phyloP scores from a whole-genome alignment of 2,113 vertebrate species.

The Rhinogobius similis region DNA sequence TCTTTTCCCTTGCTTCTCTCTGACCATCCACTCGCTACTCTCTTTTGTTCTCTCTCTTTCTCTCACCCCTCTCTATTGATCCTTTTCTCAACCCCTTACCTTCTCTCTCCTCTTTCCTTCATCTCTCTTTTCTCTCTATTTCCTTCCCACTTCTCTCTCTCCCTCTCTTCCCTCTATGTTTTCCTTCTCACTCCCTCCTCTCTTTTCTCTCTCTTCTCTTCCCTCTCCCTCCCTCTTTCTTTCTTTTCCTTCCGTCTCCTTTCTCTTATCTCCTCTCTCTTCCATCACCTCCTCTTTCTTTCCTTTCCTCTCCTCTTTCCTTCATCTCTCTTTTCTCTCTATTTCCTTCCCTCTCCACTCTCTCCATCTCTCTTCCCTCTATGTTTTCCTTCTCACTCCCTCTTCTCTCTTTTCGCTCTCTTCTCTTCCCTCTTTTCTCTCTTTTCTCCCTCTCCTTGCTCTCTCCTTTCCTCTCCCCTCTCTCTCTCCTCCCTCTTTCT shows the following conservation, averaged over 20 bases:
- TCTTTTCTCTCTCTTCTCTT: not conserved
- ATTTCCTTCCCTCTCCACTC: not conserved
- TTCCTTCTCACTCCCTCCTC: too few species aligned
- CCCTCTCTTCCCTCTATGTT: too few species aligned
- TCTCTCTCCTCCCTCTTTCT: not conserved
- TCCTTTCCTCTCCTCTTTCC: not conserved
- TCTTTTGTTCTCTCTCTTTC: not conserved
- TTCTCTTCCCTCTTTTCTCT: not conserved
- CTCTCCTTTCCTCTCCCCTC: too few species aligned
- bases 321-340: not conserved
- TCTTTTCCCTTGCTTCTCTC: too few species aligned
- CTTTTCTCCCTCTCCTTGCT: too few species aligned
- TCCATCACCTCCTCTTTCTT: not conserved
- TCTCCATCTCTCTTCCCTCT: too few species aligned
- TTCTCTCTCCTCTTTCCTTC: too few species aligned
- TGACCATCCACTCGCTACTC: not conserved
- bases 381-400: too few species aligned
- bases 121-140: too few species aligned
- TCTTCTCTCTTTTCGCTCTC: too few species aligned
- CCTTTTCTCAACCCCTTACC: too few species aligned
- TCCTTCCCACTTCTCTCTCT: not conserved
- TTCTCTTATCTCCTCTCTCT: not conserved
- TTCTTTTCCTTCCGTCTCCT: too few species aligned
- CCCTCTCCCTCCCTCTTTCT: not conserved
- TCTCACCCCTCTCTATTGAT: not conserved